phyloP scores from a whole-genome alignment of 2,113 vertebrate species.

The Crotalus horridus region DNA sequence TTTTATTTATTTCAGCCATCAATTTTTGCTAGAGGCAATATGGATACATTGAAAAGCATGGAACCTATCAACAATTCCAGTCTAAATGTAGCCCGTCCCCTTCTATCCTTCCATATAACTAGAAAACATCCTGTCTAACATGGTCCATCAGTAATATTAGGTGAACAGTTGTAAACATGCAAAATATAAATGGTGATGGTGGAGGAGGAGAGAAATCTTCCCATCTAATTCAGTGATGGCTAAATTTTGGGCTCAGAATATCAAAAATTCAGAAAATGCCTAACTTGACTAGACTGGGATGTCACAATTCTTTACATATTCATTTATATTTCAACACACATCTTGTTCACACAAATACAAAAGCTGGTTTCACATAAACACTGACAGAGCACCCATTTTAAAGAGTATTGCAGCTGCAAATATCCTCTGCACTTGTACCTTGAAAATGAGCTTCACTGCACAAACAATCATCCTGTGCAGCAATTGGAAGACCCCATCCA shows the following conservation, averaged over 20 bases:
- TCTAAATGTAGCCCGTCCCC: neutral
- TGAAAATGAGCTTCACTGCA: neutral
- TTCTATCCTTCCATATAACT: neutral
- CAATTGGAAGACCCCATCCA: neutral
- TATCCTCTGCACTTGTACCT: neutral
- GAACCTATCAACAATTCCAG: neutral
- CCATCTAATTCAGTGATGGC: neutral
- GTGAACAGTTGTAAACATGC: neutral
- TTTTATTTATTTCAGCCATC: neutral
- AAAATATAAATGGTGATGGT: no score
- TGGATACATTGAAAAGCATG: neutral
- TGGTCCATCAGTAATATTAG: neutral
- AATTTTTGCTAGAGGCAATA: neutral
- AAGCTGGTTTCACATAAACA: neutral
- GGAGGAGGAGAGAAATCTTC: neutral
- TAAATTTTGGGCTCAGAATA: neutral
- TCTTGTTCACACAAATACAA: neutral
- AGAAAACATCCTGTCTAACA: neutral
- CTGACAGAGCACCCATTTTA: neutral
- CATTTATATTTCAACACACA: neutral
- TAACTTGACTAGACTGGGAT: neutral
- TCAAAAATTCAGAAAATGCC: neutral
- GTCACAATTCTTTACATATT: neutral
- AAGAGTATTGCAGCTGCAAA: neutral
- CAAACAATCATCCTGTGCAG: neutral